Base-by-base conservation (phyloP, 53 echinoderm and acorn worm genomes). In the Echinometra lucunter region DNA sequence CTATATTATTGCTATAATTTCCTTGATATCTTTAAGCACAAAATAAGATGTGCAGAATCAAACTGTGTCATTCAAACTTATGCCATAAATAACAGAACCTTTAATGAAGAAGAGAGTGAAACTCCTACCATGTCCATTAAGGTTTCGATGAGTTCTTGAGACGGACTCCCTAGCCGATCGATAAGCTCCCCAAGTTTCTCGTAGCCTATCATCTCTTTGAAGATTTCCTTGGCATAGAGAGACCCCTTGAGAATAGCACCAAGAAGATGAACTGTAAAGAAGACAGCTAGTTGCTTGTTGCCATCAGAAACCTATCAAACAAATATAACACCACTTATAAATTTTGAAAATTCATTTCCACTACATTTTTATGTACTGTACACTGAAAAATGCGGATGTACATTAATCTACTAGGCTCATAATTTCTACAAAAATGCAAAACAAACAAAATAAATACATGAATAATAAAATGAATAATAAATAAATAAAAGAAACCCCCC, bases 121-220 rank as follows among this genome's bases (percentile, higher is more conserved):
- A 1, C 25, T 72, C 85, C n/a, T 28, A 99, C 99, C 99, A 99
- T 97, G 88, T 99, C 97, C 45, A 99, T 93, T 25, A 99, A 94
- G 49, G 98, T 96, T 28, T 97, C 96, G 49, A 98, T 95, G 66
- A 98, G 96, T 94, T 96, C 96, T 30, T 96, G 91, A 15, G 98
- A 98, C 19, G 99, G 99, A 45, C 92, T 95, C 38, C 98, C 99
- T 27, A 97, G 95, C 18, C 96, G 89, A 69, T 95, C 85, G 18
- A 99, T 91, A 40, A 97, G 94, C 19, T 94, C 91, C 11, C 99
- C 97, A 9, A 98, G 93, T 30, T 95, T 94, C 40, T 95, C 96
- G 85, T 98, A 99, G 27, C 99, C 99, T 72, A 97, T 94, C 45
- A 94, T 94, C 66, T 97, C 99, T 67, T 96, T 99, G 96, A 99